Percentiles rank a stretch among this genome's conserved stretches.
Evolutionary conservation across 2,113 vertebrate genomes (phyloP).

Genomic region (Microcebus jonahi): DNA sequence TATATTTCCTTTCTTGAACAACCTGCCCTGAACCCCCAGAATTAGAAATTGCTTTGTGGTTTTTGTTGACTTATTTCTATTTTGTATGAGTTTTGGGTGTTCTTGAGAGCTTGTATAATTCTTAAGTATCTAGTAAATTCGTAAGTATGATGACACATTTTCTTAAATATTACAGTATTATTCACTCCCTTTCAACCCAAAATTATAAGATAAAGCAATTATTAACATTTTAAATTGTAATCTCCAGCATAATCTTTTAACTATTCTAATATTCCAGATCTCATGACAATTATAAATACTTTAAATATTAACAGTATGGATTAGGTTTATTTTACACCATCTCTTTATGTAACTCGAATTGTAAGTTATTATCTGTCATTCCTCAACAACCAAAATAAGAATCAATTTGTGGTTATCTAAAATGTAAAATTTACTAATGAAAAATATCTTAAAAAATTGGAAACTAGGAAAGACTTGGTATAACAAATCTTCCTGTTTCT

Average conservation of each 20-base stretch:
- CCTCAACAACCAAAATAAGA: constrained; percentile 25
- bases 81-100: not conserved
- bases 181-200: not conserved
- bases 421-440: constrained; percentile 56
- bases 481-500: constrained; percentile 51
- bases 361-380: constrained; percentile 14
- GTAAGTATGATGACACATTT: not conserved
- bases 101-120: constrained; percentile 27
- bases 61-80: constrained; percentile 13
- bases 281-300: constrained; percentile 34
- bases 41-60: constrained; percentile 18
- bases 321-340: not conserved
- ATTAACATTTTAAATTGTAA: constrained; percentile 49
- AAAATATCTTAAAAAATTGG: constrained; percentile 14
- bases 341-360: not conserved
- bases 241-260: constrained; percentile 21
- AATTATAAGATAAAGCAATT: not conserved
- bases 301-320: constrained; percentile 19
- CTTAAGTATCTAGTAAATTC: constrained; percentile 33
- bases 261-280: constrained; percentile 26
- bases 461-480: not conserved
- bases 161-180: constrained; percentile 37
- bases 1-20: constrained; percentile 22
- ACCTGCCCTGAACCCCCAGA: not conserved
- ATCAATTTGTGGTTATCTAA: constrained; percentile 8